Evolutionary conservation across 2,113 vertebrate genomes (phyloP).

Genomic region (Anhinga anhinga): DNA sequence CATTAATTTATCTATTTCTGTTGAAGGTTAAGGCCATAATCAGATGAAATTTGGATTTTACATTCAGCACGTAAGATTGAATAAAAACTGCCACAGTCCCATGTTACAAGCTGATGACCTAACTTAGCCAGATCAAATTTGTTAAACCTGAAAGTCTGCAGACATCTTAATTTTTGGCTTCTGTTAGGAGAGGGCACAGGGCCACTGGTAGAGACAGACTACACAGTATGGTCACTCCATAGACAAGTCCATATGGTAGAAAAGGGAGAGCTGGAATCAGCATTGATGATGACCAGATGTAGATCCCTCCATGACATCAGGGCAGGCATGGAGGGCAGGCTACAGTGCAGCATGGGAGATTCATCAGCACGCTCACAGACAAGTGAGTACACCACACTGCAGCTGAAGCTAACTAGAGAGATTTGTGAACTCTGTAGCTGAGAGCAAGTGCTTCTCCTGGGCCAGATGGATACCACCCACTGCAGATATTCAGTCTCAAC

Average conservation of each 20-base stretch:
- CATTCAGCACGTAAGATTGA: background rate
- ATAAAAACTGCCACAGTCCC: background rate
- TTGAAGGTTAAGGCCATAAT: background rate
- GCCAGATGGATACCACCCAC: background rate
- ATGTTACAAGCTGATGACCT: background rate
- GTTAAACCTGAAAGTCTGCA: background rate
- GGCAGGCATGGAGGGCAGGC: background rate
- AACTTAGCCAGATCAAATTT: background rate
- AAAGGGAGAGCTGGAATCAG: background rate
- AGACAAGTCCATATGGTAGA: background rate
- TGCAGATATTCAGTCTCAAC: background rate
- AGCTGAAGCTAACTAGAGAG: background rate
- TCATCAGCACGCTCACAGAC: background rate
- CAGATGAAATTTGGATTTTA: background rate
- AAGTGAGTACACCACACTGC: background rate
- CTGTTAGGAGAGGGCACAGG: background rate
- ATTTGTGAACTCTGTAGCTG: background rate
- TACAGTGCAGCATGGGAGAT: background rate
- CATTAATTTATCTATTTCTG: background rate
- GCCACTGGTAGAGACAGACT: background rate
- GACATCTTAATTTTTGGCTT: background rate
- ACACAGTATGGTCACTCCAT: background rate
- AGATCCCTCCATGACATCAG: rapidly evolving
- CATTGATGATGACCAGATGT: background rate
- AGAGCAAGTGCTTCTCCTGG: background rate